phyloP scores from a whole-genome alignment of 2,797 vertebrate species.

The Lacerta bilineata region DNA sequence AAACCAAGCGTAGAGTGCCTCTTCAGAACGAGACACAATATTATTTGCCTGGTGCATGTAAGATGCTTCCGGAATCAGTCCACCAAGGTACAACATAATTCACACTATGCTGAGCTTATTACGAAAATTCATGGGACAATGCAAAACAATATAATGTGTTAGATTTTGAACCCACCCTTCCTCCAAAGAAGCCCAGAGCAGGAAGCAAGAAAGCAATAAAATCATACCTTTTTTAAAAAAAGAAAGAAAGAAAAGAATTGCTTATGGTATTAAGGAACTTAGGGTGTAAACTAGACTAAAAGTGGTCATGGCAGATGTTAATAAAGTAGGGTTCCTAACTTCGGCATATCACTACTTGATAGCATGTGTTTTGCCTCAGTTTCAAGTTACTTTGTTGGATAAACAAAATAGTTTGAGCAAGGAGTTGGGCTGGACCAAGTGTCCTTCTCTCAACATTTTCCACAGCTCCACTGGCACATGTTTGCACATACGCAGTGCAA shows the following conservation, averaged over 20 bases:
- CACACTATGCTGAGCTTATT: background rate
- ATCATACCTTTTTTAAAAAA: too few species aligned
- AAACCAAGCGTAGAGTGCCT: slow-evolving; percentile 22
- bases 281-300: background rate
- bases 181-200: background rate
- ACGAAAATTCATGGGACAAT: background rate
- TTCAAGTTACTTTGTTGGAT: background rate
- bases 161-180: too few species aligned
- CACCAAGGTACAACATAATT: background rate
- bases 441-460: too few species aligned
- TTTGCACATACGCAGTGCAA: background rate
- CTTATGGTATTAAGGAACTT: background rate
- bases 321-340: background rate
- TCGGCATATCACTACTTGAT: background rate
- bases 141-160: background rate
- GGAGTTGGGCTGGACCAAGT: background rate
- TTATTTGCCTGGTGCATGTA: background rate
- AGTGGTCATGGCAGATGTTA: background rate
- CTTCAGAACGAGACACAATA: slow-evolving; percentile 11
- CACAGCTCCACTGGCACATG: background rate
- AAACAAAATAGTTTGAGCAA: background rate
- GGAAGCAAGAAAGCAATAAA: too few species aligned
- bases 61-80: background rate
- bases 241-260: background rate
- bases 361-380: background rate